These are phyloP conservation scores for Cephus spinipes DNA, from an alignment of 2,888 invertebrate genomes.

Conservation along the genomic window DNA sequence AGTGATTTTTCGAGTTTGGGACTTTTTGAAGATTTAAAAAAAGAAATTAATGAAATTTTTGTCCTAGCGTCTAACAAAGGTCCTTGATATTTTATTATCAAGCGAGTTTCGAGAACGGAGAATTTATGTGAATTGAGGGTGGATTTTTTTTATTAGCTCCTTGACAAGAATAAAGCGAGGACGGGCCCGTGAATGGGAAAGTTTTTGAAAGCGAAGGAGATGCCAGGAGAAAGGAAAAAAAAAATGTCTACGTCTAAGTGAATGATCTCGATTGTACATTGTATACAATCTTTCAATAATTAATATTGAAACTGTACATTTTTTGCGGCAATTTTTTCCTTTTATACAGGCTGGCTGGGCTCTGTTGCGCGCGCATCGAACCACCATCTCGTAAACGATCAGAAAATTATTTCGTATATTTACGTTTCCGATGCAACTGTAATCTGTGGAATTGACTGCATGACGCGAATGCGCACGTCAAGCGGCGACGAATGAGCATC, in stretches of 20 bases:
- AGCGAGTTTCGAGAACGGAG: not conserved
- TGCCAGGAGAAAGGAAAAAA: not conserved
- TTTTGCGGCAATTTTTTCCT: not conserved
- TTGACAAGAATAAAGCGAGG: not conserved
- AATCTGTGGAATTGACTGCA: no score
- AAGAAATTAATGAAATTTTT: not conserved
- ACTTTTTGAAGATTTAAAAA: not conserved
- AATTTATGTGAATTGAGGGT: not conserved
- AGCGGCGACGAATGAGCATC: no score
- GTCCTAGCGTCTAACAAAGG: not conserved
- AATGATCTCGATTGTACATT: not conserved
- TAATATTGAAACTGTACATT: not conserved
- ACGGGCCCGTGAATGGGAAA: not conserved
- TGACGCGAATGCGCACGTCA: no score
- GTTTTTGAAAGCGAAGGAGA: not conserved
- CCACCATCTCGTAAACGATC: no score
- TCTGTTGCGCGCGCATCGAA: no score
- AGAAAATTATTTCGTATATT: no score
- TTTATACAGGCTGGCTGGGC: no score
- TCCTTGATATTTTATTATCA: not conserved
- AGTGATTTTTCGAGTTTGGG: not conserved
- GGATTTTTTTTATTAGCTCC: not conserved
- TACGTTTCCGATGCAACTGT: no score
- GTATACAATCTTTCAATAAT: not conserved
- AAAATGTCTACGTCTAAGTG: not conserved